These are phyloP conservation scores for Diachasma alloeum DNA, from an alignment of 1,140 invertebrate genomes.

Conservation along the genomic window DNA sequence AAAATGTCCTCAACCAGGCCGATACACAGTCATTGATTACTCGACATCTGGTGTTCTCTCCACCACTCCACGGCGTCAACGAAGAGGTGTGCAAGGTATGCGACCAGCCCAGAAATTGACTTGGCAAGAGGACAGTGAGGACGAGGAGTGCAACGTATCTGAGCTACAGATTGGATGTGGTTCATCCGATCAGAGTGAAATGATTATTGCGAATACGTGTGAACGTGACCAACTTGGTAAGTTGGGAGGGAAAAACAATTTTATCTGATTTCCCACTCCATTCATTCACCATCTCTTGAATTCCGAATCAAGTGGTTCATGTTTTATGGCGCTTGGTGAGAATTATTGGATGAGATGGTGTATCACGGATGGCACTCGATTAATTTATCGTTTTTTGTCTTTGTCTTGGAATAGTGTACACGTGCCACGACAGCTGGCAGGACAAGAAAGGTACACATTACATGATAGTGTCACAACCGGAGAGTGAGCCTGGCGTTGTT, in stretches of 20 bases:
- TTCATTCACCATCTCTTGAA: not conserved
- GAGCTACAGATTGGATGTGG: slow-evolving; percentile 58
- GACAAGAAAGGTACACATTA: slow-evolving; percentile 67
- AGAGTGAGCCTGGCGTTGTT: slow-evolving; percentile 35
- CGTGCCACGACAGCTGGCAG: slow-evolving; percentile 71
- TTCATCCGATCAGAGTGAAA: slow-evolving; percentile 55
- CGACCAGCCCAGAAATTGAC: slow-evolving; percentile 42
- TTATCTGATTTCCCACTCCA: not conserved
- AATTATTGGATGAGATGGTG: not conserved
- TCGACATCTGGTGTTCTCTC: slow-evolving; percentile 34
- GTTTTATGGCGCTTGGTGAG: too few relatives aligned
- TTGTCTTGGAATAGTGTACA: slow-evolving; percentile 58
- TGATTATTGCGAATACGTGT: slow-evolving; percentile 57
- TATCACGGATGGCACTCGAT: not conserved
- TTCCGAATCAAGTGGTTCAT: not conserved
- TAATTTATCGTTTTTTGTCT: slow-evolving; percentile 28
- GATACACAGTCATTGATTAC: slow-evolving; percentile 53
- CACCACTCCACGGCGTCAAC: slow-evolving; percentile 31
- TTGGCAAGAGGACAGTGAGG: slow-evolving; percentile 45
- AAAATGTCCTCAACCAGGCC: slow-evolving; percentile 64
- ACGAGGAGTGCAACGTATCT: slow-evolving; percentile 50
- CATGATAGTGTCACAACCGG: slow-evolving; percentile 67
- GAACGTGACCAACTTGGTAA: slow-evolving; percentile 52
- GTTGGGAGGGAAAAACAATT: not conserved
- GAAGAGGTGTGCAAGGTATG: slow-evolving; percentile 13